Base-by-base conservation (phyloP, 2,797 vertebrate species). In the Iguana delicatissima region DNA sequence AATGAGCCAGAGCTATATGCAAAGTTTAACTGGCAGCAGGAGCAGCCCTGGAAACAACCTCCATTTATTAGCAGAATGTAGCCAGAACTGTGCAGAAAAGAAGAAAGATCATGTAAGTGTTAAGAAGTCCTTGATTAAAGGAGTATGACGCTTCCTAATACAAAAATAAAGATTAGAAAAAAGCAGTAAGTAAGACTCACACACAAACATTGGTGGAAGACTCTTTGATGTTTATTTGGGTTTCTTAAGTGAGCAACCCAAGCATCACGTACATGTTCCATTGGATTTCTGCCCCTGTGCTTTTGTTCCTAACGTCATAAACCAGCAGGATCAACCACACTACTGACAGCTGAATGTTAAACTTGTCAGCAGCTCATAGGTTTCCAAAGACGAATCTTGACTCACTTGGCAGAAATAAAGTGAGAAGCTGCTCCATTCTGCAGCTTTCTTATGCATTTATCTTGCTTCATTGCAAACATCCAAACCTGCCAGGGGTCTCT, bases 331-430 rank as follows among this genome's bases (percentile, higher is more conserved):
- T n/a, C n/a, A 84, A 88, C 12, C 46, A 88, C n/a, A 85, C 46
- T 20, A 88, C 1, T 57, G 80, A 10, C 26, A 83, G 55, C 29
- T n/a, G 69, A 76, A 29, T 77, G 64, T 29, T 89, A 4, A 67
- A 84, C 80, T 3, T 77, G 52, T 86, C 72, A 84, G 55, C 20
- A 18, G 67, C 20, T 92, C 86, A 42, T 38, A 29, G 62, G 64
- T 18, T 2, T 89, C 46, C 46, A 76, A 62, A 89, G 85, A 92
- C 0, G 62, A 80, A 52, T 72, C 81, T 62, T n/a, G 79, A 80
- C 35, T 64, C 26, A 2, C 13, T 69, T 72, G 74, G 59, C 82
- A 89, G 81, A 77, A 42, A 64, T 32, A 79, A 93, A 90, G 29
- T 20, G 67, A n/a, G 89, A 29, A 82, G 81, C 26, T 83, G 64